phyloP scores from a whole-genome alignment of 2,888 invertebrate genomes.

The Agonopterix arenella region DNA sequence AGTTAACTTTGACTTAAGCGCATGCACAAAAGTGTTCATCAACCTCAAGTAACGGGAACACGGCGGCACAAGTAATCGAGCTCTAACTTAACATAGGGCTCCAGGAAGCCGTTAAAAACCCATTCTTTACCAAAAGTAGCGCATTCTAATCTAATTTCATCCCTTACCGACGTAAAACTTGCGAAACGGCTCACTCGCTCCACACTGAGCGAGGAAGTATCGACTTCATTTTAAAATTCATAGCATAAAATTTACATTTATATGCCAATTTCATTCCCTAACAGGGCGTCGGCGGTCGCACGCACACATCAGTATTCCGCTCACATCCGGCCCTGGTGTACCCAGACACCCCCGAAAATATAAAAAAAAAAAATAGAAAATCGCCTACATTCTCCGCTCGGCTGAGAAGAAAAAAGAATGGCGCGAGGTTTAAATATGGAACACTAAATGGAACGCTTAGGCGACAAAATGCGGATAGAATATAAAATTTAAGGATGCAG shows the following conservation, averaged over 20 bases:
- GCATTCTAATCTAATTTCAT: conserved; percentile 69
- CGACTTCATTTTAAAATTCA: conserved; percentile 77
- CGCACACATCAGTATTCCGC: conserved; percentile 73
- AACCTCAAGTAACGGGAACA: neutral
- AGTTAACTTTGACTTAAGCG: neutral
- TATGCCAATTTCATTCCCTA: conserved; percentile 76
- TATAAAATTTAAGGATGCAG: conserved; percentile 70
- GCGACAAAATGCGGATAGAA: conserved; percentile 77
- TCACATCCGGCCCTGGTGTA: conserved; percentile 50
- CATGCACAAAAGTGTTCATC: neutral
- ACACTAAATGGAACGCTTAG: conserved; percentile 77
- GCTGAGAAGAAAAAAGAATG: conserved; percentile 62
- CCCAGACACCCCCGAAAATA: conserved; percentile 41
- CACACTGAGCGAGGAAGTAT: conserved; percentile 65
- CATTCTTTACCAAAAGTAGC: conserved; percentile 57
- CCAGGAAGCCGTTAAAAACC: conserved; percentile 39
- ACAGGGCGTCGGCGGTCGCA: conserved; percentile 67
- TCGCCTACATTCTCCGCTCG: conserved; percentile 60
- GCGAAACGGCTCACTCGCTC: conserved; percentile 46
- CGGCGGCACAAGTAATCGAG: neutral
- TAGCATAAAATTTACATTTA: conserved; percentile 77
- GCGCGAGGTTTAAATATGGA: conserved; percentile 73
- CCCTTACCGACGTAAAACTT: conserved; percentile 55
- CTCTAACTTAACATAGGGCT: conserved; percentile 16
- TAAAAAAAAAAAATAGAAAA: conserved; percentile 57